Evolutionary conservation across 2,888 invertebrate species (phyloP), one percentile per base, ranked within the genome.

Genomic region (Drosophila barbarae): DNA sequence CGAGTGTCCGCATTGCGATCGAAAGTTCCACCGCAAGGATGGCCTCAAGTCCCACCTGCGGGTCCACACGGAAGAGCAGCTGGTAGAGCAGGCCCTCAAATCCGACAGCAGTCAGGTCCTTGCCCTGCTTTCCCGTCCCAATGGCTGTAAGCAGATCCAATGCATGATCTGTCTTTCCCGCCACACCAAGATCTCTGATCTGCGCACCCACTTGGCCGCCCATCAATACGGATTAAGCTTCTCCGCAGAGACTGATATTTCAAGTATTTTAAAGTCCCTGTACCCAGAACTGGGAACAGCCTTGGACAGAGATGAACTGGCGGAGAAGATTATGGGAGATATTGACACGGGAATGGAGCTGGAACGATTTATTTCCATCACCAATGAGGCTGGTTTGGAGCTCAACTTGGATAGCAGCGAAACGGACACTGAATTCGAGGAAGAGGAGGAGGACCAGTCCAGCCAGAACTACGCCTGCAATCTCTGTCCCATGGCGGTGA

Each of bases 11-110:
- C 87, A 91, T 30, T 93, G 92, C 72, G 89, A 91, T 8, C 92
- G 91, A 65, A 91, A 91, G 76, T 93, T 92, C 70, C 90, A 91
- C 65, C 90, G 92, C 34, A 91, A 91, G 73, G 92, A 92, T 73
- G 92, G 92, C 78, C 88, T 92, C 59, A 91, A 92, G 35, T 91
- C 92, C 0, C 92, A 92, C 70, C 90, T 91, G 85, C 90, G 91
- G n/a, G 90, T 91, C 3, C 92, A 92, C 78, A 90, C 70, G 88
- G 91, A 73, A n/a, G 71, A 71, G 52, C 30, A n/a, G 5, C 7
- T 15, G 7, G 49, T 15, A 7, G 55, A 67, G 32, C 51, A 26
- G 21, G 28, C 7, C 7, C 3, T 18, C 8, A 15, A 10, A 2
- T 32, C 26, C 44, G 53, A 26, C 26, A 54, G 7, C 38, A 50